Evolutionary conservation across 1,140 invertebrate species (phyloP), one percentile per base, ranked within the genome.

Genomic region (Arctopsyche grandis): DNA sequence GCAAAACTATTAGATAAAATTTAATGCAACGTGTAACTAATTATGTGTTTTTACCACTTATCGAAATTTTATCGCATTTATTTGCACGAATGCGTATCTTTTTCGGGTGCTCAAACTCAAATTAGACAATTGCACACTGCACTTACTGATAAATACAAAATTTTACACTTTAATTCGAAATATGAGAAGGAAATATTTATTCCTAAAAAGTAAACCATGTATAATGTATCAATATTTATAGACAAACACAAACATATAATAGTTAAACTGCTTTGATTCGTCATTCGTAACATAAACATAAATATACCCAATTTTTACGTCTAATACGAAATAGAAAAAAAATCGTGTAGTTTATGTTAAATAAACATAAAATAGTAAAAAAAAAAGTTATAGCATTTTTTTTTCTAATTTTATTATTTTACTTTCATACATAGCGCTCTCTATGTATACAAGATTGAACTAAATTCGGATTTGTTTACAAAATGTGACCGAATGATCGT

Each of bases 211-310:
- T 69, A 80, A n/a, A n/a, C n/a, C n/a, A n/a, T n/a, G n/a, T n/a
- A n/a, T n/a, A n/a, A n/a, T n/a, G n/a, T 70, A 76, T 10, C 70
- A 76, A 80, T 80, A 76, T 80, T 80, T 80, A 80, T 63, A 75
- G 76, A 76, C 46, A 69, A 43, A 70, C 44, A 76, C 43, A 1
- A 38, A 38, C 29, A 38, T 38, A n/a, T n/a, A n/a, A n/a, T n/a
- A 7, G 7, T 38, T 75, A 80, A 69, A 76, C 60, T 24, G 69
- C 24, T 69, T 66, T 16, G 16, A 29, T 66, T 56, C 46, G 46
- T 22, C 16, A 60, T 60, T 81, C 26, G 29, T 43, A 0, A 21
- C 74, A 66, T 77, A 79, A 79, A 77, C 74, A 77, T 24, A 79
- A 12, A 76, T 75, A 66, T 74, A 52, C 48, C 1, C 3, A 10